A percentile compares a stretch with the other conserved stretches of the same genome.
phyloP scores from a whole-genome alignment of 2,113 vertebrate genomes.

The Notechis scutatus region DNA sequence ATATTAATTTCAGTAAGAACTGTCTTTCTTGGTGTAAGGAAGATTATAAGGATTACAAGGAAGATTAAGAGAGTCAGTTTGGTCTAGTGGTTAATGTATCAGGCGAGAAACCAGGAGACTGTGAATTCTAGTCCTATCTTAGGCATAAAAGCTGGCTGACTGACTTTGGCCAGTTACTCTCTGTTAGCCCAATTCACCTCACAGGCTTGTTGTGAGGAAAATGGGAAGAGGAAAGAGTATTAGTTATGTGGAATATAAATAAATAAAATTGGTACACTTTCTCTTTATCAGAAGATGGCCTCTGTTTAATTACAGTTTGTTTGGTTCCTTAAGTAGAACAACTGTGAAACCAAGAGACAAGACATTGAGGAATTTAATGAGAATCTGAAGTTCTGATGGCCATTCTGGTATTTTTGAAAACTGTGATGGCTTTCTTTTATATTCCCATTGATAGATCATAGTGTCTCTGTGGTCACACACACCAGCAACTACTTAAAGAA shows the following conservation, averaged over 20 bases:
- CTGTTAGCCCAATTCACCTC: background rate
- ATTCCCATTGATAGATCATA: background rate
- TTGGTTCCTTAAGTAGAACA: background rate
- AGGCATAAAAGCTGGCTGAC: background rate
- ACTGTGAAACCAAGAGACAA: background rate
- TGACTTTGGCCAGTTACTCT: background rate
- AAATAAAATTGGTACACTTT: background rate
- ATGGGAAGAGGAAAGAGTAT: background rate
- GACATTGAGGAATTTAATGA: background rate
- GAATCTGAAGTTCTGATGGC: background rate
- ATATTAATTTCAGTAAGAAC: background rate
- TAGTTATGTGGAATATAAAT: background rate
- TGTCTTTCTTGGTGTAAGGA: background rate
- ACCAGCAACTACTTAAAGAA: background rate
- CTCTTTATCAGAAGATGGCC: background rate
- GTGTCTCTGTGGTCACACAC: background rate
- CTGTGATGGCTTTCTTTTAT: background rate
- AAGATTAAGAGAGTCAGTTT: background rate
- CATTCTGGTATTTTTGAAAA: background rate
- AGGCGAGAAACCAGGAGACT: background rate
- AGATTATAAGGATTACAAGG: background rate
- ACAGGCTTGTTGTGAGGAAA: background rate
- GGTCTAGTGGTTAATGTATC: background rate
- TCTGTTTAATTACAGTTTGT: background rate
- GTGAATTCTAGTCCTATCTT: background rate